phyloP scores from a whole-genome alignment of 2,888 invertebrate genomes.

The Galeopsomyia nigrocyanea region DNA sequence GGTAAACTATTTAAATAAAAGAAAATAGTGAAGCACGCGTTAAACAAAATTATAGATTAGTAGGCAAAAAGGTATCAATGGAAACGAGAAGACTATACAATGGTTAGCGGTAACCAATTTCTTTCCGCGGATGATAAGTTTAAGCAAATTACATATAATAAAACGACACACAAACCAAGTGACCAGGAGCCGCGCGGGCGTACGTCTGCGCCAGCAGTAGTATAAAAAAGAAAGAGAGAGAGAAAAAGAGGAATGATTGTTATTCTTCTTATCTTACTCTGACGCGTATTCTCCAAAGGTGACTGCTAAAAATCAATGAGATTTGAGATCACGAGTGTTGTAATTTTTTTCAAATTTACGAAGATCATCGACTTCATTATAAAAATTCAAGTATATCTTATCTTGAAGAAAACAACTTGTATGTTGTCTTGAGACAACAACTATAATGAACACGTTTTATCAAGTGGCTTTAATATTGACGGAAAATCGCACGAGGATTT shows the following conservation, averaged over 20 bases:
- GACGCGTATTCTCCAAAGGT: conserved; percentile 32
- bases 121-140: conserved; percentile 25
- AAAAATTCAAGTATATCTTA: too few relatives aligned
- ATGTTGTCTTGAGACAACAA: too few relatives aligned
- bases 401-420: too few relatives aligned
- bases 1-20: conserved; percentile 35
- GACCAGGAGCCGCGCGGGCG: conserved; percentile 2
- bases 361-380: too few relatives aligned
- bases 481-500: background rate
- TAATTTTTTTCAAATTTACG: too few relatives aligned
- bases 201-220: conserved; percentile 24
- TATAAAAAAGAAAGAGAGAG: conserved; percentile 39
- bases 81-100: conserved; percentile 30
- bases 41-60: conserved; percentile 33
- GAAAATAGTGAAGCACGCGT: conserved; percentile 37
- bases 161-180: conserved; percentile 10
- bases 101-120: conserved; percentile 24
- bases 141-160: conserved; percentile 38
- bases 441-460: conserved; percentile 32
- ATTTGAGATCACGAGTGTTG: conserved; percentile 31
- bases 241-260: conserved; percentile 35
- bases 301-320: conserved; percentile 36
- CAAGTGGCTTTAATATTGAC: conserved; percentile 30
- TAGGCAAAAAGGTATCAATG: conserved; percentile 29
- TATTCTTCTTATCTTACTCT: conserved; percentile 23